Percentiles rank a stretch among this genome's conserved stretches.
Evolutionary conservation across 2,797 vertebrate genomes (phyloP).

Genomic region (Sebastes flavidus): DNA sequence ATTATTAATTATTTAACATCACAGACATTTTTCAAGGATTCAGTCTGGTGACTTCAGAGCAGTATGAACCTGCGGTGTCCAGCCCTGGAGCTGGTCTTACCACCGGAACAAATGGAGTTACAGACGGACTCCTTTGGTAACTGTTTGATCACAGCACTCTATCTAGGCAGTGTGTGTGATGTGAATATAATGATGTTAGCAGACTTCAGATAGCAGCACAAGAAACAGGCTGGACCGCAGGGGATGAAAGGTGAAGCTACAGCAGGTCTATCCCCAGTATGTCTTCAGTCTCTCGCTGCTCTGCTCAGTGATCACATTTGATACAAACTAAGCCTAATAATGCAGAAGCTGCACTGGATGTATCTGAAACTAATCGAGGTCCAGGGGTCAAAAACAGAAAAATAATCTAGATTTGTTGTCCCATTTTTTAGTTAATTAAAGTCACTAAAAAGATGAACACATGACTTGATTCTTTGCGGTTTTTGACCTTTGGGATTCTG

Average conservation of each 20-base stretch:
- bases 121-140: neutral
- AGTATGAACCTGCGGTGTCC: neutral
- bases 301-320: neutral
- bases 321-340: neutral
- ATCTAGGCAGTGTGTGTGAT: constrained; percentile 1
- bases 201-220: neutral
- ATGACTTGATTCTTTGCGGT: neutral
- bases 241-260: neutral
- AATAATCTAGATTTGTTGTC: neutral
- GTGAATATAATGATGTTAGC: neutral
- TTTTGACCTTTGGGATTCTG: neutral
- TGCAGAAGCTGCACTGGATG: neutral
- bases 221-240: neutral
- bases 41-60: neutral
- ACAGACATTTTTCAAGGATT: neutral
- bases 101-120: neutral
- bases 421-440: neutral
- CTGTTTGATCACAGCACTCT: neutral
- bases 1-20: neutral
- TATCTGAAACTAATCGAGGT: neutral
- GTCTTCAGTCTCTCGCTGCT: neutral
- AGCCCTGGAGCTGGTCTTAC: neutral
- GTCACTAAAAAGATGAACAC: neutral
- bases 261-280: neutral
- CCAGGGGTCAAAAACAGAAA: neutral